A percentile compares a stretch with the other conserved stretches of the same genome.
Evolutionary conservation across 2,113 vertebrate species (phyloP).

Genomic region (Anhinga rufa): DNA sequence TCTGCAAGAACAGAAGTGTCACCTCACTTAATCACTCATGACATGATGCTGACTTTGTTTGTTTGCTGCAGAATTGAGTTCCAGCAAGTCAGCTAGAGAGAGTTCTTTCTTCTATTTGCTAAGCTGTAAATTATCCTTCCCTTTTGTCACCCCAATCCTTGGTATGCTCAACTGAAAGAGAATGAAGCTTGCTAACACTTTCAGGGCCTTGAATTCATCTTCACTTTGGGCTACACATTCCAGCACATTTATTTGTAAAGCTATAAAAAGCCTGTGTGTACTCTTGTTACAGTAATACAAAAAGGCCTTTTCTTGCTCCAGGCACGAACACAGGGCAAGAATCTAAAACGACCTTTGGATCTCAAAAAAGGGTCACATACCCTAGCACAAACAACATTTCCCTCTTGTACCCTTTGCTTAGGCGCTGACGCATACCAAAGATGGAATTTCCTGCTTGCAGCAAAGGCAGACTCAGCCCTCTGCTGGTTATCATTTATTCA

Average conservation of each 20-base stretch:
- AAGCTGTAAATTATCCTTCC: constrained; percentile 3
- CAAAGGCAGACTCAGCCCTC: not conserved
- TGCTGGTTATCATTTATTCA: not conserved
- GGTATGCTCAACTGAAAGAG: not conserved
- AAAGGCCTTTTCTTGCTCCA: not conserved
- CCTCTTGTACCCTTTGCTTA: not conserved
- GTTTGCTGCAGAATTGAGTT: not conserved
- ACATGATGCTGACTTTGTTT: not conserved
- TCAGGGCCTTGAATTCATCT: not conserved
- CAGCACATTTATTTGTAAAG: not conserved
- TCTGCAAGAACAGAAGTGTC: not conserved
- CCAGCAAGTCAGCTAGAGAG: constrained; percentile 17
- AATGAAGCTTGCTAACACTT: not conserved
- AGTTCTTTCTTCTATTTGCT: not conserved
- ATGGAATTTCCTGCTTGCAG: not conserved
- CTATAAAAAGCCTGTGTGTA: not conserved
- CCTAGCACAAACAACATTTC: not conserved
- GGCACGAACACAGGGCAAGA: not conserved
- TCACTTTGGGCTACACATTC: not conserved
- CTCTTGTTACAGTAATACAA: not conserved
- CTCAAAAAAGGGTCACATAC: not conserved
- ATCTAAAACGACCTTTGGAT: not conserved
- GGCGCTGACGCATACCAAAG: not conserved
- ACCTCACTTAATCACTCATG: not conserved
- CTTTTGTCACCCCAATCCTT: constrained; percentile 4